Base-by-base conservation (phyloP, 2,888 invertebrate genomes). In the Psococerastis gibbosa region DNA sequence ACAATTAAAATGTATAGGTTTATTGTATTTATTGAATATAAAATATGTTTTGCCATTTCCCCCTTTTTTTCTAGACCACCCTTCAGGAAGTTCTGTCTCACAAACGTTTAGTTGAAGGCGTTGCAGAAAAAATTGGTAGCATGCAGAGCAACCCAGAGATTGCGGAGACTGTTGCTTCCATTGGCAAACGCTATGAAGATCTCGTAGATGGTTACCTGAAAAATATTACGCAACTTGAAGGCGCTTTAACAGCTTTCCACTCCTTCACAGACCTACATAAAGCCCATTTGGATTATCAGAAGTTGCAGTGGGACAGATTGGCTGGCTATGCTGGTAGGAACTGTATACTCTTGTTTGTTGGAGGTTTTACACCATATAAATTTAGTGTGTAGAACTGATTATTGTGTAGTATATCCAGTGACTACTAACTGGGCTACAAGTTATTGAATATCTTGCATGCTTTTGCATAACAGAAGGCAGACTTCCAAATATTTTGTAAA, bases 21-120 rank as follows among this genome's bases (percentile, higher is more conserved):
- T n/a, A n/a, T n/a, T n/a, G n/a, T n/a, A n/a, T n/a, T n/a, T n/a
- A n/a, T n/a, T n/a, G n/a, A n/a, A n/a, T n/a, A n/a, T n/a, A n/a
- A n/a, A n/a, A n/a, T n/a, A n/a, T n/a, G n/a, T n/a, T n/a, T n/a
- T n/a, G n/a, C n/a, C n/a, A n/a, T n/a, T n/a, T n/a, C n/a, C n/a
- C n/a, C n/a, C n/a, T n/a, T n/a, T n/a, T n/a, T n/a, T n/a, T n/a
- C n/a, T 53, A 72, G 70, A 79, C 84, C 0, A 67, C 78, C 38
- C 70, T 84, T 43, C 91, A 94, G 64, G 94, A 95, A 63, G 84
- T 91, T 18, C 65, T 77, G 45, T 81, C 89, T 0, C 85, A 94
- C 56, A 91, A 91, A 58, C 69, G 89, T 51, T 78, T 91, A 3
- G 78, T 94, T 33, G 92, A 94, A 63, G 78, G 81, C 3, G 77